A percentile compares a stretch with the other conserved stretches of the same genome.
These are phyloP conservation scores for Passer domesticus DNA, from an alignment of 2,113 vertebrate species.

Conservation along the genomic window DNA sequence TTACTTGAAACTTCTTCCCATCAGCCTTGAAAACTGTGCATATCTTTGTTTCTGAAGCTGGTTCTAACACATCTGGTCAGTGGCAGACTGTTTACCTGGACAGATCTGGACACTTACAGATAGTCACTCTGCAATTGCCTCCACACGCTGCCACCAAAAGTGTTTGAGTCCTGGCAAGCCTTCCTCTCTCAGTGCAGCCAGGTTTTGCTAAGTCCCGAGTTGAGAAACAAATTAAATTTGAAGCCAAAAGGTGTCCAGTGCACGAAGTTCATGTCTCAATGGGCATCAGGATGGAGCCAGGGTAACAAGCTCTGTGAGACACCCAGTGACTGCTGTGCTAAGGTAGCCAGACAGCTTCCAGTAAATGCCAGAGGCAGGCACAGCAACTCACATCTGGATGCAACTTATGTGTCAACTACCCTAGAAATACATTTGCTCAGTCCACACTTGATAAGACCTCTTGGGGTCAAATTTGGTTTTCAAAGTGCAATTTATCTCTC, in stretches of 20 bases:
- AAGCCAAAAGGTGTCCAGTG: not conserved
- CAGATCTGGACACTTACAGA: not conserved
- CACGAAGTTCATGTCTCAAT: not conserved
- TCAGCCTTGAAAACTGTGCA: not conserved
- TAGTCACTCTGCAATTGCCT: not conserved
- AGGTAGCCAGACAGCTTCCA: not conserved
- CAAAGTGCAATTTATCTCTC: not conserved
- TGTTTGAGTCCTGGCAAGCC: not conserved
- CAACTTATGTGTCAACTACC: not conserved
- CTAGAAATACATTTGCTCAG: not conserved
- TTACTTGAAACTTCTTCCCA: not conserved
- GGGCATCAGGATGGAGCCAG: not conserved
- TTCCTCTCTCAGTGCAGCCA: not conserved
- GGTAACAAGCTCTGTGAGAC: not conserved
- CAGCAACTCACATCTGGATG: not conserved
- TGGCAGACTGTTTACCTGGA: not conserved
- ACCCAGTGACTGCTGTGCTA: not conserved
- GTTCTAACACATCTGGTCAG: not conserved
- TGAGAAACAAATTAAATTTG: conserved; percentile 6
- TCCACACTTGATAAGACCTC: not conserved
- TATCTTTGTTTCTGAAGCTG: not conserved
- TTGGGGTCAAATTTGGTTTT: not conserved
- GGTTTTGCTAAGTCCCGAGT: not conserved
- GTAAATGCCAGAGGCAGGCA: not conserved
- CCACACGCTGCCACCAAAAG: not conserved